phyloP scores from a whole-genome alignment of 2,888 invertebrate genomes.

The Malthinus flaveolus region DNA sequence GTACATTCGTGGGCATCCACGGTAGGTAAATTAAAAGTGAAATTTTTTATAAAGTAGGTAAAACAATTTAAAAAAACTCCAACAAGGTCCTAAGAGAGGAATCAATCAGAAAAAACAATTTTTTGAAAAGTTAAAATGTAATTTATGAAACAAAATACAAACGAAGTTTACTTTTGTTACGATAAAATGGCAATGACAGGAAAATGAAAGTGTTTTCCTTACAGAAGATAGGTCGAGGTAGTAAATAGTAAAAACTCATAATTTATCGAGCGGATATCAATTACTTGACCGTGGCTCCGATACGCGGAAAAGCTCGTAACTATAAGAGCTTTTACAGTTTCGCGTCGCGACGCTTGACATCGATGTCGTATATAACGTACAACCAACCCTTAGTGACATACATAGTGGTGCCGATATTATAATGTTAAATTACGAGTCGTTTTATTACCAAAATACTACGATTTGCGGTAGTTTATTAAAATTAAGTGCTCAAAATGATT shows the following conservation, averaged over 20 bases:
- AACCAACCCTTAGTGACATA: constrained; percentile 30
- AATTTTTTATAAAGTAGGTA: no score
- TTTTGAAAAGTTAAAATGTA: no score
- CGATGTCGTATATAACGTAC: constrained; percentile 37
- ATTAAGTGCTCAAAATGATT: constrained; percentile 20
- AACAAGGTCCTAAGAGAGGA: no score
- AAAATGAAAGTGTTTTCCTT: no score
- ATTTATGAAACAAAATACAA: no score
- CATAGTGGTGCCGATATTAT: constrained; percentile 25
- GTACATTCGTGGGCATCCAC: no score
- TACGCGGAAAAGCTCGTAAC: constrained; percentile 20
- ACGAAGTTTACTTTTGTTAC: background rate
- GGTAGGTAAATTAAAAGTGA: no score
- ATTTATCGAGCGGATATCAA: constrained; percentile 31
- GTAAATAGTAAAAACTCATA: no score
- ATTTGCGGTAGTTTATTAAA: constrained; percentile 11
- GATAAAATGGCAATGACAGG: no score
- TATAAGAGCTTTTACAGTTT: constrained; percentile 18
- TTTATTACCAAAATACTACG: constrained; percentile 12
- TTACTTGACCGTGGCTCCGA: constrained; percentile 26
- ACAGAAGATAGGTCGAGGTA: no score
- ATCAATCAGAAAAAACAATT: no score
- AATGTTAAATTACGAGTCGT: constrained; percentile 26
- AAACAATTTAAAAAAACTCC: no score
- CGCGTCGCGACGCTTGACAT: constrained; percentile 37